Conservation (phyloP, 2,113 vertebrate genomes). For the Megaceryle torquata region DNA sequence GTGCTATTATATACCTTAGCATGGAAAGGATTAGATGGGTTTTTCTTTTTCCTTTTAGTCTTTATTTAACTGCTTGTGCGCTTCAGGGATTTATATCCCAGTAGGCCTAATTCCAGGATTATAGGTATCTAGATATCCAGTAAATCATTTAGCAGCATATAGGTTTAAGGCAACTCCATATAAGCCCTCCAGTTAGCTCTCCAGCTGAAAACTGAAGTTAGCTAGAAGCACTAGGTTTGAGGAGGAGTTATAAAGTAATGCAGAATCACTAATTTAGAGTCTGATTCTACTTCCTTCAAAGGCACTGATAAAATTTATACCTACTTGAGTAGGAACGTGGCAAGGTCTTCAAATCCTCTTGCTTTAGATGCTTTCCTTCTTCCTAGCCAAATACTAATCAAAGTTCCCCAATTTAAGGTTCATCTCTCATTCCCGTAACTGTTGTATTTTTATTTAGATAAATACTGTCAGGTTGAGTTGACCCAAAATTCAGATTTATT, state of each 20-base stretch:
- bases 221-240: slow-evolving; percentile 6
- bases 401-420: slow-evolving; percentile 5
- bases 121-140: slow-evolving; percentile 58
- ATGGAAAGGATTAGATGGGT: slow-evolving; percentile 54
- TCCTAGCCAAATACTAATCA: slow-evolving; percentile 3
- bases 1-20: slow-evolving; percentile 54
- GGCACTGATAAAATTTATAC: slow-evolving; percentile 12
- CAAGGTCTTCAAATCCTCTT: neutral
- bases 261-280: slow-evolving; percentile 19
- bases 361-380: neutral
- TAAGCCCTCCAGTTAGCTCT: slow-evolving; percentile 35
- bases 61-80: slow-evolving; percentile 57
- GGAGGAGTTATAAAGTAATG: neutral
- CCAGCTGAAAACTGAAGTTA: slow-evolving; percentile 29
- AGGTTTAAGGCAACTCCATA: slow-evolving; percentile 57
- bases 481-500: slow-evolving; percentile 48
- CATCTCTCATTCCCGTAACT: neutral
- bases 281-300: slow-evolving; percentile 1
- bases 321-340: neutral
- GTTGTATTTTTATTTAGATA: neutral
- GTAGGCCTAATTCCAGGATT: slow-evolving; percentile 65
- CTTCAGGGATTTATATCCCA: slow-evolving; percentile 59
- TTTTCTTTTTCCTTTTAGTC: slow-evolving; percentile 56
- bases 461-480: slow-evolving; percentile 45
- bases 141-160: slow-evolving; percentile 59